These are phyloP conservation scores for Pristionchus exspectatus DNA, from an alignment of 2,888 invertebrate species.

Conservation along the genomic window DNA sequence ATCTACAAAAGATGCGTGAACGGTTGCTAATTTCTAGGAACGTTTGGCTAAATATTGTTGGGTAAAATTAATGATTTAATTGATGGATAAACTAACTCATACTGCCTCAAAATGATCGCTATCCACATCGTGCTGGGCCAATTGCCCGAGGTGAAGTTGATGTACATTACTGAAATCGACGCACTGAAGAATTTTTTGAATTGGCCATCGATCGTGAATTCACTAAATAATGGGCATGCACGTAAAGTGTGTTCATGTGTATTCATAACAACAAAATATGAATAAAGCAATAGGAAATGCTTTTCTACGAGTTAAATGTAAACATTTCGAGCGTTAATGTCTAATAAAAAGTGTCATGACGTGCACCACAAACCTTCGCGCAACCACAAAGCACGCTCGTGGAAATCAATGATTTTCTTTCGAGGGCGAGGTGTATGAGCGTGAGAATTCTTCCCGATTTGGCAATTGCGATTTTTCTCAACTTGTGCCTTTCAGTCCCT, in stretches of 20 bases:
- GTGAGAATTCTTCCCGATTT: neutral
- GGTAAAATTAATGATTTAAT: neutral
- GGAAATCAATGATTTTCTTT: neutral
- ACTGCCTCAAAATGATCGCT: neutral
- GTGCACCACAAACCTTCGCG: neutral
- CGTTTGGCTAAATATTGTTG: too few species aligned
- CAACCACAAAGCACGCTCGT: neutral
- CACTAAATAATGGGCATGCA: neutral
- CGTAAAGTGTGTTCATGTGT: too few species aligned
- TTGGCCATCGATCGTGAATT: neutral
- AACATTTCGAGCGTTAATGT: too few species aligned
- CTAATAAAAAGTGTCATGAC: neutral
- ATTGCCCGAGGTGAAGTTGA: conserved; percentile 1
- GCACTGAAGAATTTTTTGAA: neutral
- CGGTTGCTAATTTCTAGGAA: too few species aligned
- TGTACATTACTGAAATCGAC: neutral
- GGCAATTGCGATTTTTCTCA: neutral
- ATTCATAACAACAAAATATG: too few species aligned
- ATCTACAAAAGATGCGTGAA: too few species aligned
- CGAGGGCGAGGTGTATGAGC: neutral
- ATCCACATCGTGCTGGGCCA: neutral
- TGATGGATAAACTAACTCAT: neutral
- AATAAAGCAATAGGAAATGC: too few species aligned
- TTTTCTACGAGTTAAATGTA: too few species aligned
- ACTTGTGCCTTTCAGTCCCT: neutral